A percentile compares a stretch with the other conserved stretches of the same genome.
These are phyloP conservation scores for Theretra japonica DNA, from an alignment of 2,888 invertebrate species.

Conservation along the genomic window DNA sequence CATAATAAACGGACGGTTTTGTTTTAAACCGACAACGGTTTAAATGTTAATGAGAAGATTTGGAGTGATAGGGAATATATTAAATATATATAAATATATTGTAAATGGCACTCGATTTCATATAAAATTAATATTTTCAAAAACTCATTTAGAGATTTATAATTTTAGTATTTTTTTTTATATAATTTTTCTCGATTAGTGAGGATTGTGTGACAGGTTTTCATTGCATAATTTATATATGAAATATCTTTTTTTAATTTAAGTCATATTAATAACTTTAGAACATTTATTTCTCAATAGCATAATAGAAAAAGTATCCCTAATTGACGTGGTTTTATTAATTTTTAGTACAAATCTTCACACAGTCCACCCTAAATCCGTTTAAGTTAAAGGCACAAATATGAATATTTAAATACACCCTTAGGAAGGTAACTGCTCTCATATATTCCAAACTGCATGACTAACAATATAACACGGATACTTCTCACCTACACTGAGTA, in stretches of 20 bases:
- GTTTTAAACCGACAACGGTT: too few species aligned
- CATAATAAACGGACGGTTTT: not conserved
- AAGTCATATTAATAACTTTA: too few species aligned
- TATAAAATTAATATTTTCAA: not conserved
- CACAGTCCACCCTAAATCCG: not conserved
- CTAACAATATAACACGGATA: too few species aligned
- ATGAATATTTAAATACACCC: slow-evolving; percentile 1
- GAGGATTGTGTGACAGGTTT: not conserved
- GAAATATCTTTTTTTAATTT: too few species aligned
- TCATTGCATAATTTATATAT: not conserved
- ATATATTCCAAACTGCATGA: too few species aligned
- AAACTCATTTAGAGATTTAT: not conserved
- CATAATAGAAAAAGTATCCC: too few species aligned
- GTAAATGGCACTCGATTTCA: slow-evolving; percentile 16
- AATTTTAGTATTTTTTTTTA: not conserved
- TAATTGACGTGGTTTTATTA: too few species aligned
- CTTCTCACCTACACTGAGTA: too few species aligned
- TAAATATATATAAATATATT: slow-evolving; percentile 2
- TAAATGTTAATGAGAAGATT: not conserved
- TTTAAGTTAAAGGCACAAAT: slow-evolving; percentile 2
- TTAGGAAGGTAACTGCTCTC: not conserved
- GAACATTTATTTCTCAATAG: too few species aligned
- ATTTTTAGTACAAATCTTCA: not conserved
- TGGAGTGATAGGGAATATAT: not conserved
- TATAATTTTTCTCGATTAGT: not conserved